phyloP scores from a whole-genome alignment of 2,888 invertebrate genomes.

The Phasia obesa region DNA sequence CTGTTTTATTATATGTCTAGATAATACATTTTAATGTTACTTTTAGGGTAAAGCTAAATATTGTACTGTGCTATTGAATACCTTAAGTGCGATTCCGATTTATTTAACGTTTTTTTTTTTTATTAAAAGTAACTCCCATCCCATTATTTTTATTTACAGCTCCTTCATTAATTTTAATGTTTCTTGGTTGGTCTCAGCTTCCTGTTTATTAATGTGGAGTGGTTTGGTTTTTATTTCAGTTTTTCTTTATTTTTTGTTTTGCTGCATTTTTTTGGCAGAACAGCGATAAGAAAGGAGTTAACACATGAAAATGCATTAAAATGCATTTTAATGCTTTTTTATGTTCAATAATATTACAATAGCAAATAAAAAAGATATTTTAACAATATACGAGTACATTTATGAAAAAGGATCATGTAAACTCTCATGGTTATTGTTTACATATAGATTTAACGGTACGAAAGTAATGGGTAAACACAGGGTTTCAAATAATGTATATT shows the following conservation, averaged over 20 bases:
- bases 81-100: too few relatives aligned
- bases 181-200: slow-evolving; percentile 7
- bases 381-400: slow-evolving; percentile 11
- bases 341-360: slow-evolving; percentile 50
- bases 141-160: neutral
- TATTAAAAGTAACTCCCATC: too few relatives aligned
- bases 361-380: slow-evolving; percentile 20
- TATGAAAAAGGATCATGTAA: slow-evolving; percentile 17
- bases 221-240: slow-evolving; percentile 3
- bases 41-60: too few relatives aligned
- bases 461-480: slow-evolving; percentile 19
- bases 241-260: neutral
- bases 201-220: slow-evolving; percentile 45
- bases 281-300: slow-evolving; percentile 47
- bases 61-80: too few relatives aligned
- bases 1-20: too few relatives aligned
- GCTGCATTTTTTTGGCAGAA: slow-evolving; percentile 27
- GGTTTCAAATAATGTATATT: too few relatives aligned
- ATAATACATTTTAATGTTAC: too few relatives aligned
- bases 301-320: slow-evolving; percentile 60
- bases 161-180: slow-evolving; percentile 22
- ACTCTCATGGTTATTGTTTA: slow-evolving; percentile 59
- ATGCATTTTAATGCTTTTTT: slow-evolving; percentile 54
- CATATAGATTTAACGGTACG: slow-evolving; percentile 48
- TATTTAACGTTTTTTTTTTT: too few relatives aligned